Percentiles rank a stretch among this genome's conserved stretches.
phyloP scores from a whole-genome alignment of 2,113 vertebrate species.

The Otus sunia region DNA sequence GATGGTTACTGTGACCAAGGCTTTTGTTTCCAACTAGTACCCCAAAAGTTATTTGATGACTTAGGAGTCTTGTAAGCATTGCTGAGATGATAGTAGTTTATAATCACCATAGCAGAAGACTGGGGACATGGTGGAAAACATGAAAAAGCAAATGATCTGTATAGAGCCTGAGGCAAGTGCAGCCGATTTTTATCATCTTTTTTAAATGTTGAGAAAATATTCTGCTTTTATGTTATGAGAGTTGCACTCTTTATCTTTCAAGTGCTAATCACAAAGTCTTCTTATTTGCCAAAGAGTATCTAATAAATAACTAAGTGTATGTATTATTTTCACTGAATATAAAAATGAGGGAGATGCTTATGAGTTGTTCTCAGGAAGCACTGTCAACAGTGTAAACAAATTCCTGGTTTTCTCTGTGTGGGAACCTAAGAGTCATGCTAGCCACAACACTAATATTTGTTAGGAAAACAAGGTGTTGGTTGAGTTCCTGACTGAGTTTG shows the following conservation, averaged over 20 bases:
- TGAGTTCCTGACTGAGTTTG: not conserved
- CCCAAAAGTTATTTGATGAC: not conserved
- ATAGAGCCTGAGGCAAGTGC: not conserved
- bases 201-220: not conserved
- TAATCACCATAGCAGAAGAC: not conserved
- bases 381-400: not conserved
- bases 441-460: not conserved
- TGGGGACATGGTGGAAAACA: not conserved
- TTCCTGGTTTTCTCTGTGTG: not conserved
- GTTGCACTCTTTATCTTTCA: not conserved
- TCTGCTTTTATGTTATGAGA: not conserved
- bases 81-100: not conserved
- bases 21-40: not conserved
- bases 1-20: not conserved
- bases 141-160: not conserved
- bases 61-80: not conserved
- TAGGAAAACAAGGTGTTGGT: constrained; percentile 4
- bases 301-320: not conserved
- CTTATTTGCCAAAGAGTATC: not conserved
- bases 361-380: not conserved
- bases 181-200: not conserved
- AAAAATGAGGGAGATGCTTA: not conserved
- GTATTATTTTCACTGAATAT: not conserved
- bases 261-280: not conserved
- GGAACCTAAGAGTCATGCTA: not conserved